Conservation (phyloP, 2,797 vertebrate genomes). For the Onychomys arenicola region DNA sequence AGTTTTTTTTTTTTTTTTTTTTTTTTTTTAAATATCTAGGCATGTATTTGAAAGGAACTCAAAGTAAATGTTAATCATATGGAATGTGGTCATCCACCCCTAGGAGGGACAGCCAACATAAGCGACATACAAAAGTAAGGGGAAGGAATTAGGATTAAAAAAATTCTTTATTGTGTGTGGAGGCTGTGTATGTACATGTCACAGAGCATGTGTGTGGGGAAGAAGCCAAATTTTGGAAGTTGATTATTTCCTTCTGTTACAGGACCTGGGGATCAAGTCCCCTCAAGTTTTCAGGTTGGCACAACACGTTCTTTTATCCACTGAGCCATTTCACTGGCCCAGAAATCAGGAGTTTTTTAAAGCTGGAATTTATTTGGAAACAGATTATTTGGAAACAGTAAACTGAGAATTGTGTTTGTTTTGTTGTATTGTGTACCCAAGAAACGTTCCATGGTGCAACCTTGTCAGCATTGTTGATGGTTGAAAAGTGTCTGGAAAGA, state of each 20-base stretch:
- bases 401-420: not conserved
- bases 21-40: not conserved
- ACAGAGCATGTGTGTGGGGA: not conserved
- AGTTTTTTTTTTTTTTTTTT: too few species aligned
- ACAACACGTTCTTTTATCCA: not conserved
- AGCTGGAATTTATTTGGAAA: conserved; percentile 27
- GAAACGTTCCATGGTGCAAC: not conserved
- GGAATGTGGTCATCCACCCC: not conserved
- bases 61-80: not conserved
- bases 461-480: not conserved
- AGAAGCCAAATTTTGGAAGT: not conserved
- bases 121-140: not conserved
- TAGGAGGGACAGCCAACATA: not conserved
- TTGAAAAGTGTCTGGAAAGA: conserved; percentile 18
- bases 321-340: not conserved
- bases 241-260: not conserved
- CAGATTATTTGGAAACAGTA: conserved; percentile 18
- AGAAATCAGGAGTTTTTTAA: not conserved
- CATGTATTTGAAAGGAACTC: not conserved
- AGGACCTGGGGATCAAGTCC: too few species aligned
- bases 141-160: not conserved
- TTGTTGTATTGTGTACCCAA: not conserved
- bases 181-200: not conserved
- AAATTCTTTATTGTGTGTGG: not conserved
- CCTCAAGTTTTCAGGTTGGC: not conserved